Evolutionary conservation across 2,113 vertebrate genomes (phyloP), one percentile per base, ranked within the genome.

Genomic region (Pachycephala philippinensis): DNA sequence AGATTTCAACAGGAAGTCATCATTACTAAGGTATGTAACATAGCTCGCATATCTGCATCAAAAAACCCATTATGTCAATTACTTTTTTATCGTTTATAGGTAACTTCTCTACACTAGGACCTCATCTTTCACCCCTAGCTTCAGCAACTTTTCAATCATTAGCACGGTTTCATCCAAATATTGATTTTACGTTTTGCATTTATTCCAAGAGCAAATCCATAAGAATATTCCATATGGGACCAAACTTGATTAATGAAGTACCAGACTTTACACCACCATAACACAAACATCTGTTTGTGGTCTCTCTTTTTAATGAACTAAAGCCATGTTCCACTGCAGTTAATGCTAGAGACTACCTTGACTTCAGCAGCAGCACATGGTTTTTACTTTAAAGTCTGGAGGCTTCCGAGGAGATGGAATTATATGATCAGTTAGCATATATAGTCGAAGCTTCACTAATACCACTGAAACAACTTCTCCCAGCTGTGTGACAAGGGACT

Each of bases 11-110:
- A 98, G 95, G 90, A 98, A 74, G 98, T 98, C 86, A 61, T 97
- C 83, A 89, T 98, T 97, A 98, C 97, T 86, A 98, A 98, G 98
- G 98, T 98, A 97, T 19, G 97, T 49, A 35, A 68, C 64, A 53
- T 9, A 87, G 75, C 39, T 93, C 53, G 21, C 19, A 92, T 60
- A 64, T 91, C 40, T 92, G 59, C 10, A 14, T 94, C 94, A 95
- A 92, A 87, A 90, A 53, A 17, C 2, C 7, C 50, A 15, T 65
- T 61, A 77, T 87, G 30, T 30, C 93, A 92, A 87, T 95, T 23
- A 84, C 2, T 31, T 82, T 91, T 96, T 94, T 66, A 89, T 94
- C 26, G 60, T 97, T 97, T 97, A 81, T 47, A 90, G 60, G 57
- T 94, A 95, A 88, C 52, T 56, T 69, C 21, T 84, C 65, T 92